These are phyloP conservation scores for Eilema caniola DNA, from an alignment of 2,888 invertebrate genomes.

Conservation along the genomic window DNA sequence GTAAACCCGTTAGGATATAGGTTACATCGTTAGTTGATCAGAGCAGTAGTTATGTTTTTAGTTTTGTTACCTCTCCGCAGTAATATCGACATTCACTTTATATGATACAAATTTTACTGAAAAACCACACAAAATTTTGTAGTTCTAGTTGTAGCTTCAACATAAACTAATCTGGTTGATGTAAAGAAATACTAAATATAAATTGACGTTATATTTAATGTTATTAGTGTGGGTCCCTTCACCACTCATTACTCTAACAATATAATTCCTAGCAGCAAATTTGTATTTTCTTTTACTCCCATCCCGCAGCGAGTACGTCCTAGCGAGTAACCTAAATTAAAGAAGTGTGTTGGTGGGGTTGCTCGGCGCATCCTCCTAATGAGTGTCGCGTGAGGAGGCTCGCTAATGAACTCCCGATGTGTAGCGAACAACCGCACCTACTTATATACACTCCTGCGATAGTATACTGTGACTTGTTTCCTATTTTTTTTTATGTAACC, in stretches of 20 bases:
- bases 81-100: too few species aligned
- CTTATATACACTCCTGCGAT: constrained; percentile 24
- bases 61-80: background rate
- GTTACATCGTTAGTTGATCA: background rate
- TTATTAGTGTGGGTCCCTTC: background rate
- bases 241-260: background rate
- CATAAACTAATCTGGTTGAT: background rate
- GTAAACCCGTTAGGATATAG: background rate
- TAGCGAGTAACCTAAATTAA: constrained; percentile 46
- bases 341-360: constrained; percentile 39
- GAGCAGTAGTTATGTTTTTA: background rate
- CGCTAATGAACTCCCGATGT: constrained; percentile 54
- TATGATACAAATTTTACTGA: too few species aligned
- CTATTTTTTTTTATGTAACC: too few species aligned
- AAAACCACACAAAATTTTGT: too few species aligned
- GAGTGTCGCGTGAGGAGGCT: constrained; percentile 44
- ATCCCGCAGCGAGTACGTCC: constrained; percentile 25
- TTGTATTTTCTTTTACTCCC: constrained; percentile 27
- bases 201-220: background rate
- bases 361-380: constrained; percentile 42
- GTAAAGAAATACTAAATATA: background rate
- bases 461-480: constrained; percentile 16
- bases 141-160: too few species aligned
- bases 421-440: constrained; percentile 13
- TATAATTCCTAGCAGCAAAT: constrained; percentile 3